Evolutionary conservation across 2,113 vertebrate genomes (phyloP).

Genomic region (Phyllostomus discolor): DNA sequence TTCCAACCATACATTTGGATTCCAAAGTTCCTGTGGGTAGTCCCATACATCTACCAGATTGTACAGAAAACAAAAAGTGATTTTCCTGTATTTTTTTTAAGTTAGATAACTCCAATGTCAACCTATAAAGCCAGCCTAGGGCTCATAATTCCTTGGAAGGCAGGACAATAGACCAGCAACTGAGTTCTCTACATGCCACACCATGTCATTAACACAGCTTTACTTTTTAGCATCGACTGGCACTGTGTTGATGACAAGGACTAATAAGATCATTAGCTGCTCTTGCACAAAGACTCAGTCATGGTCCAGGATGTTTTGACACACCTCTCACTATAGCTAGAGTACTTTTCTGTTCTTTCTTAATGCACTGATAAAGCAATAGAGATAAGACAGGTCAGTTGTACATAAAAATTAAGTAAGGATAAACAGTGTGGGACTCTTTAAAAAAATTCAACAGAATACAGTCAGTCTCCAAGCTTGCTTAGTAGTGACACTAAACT

Average conservation of each 20-base stretch:
- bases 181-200: background rate
- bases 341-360: background rate
- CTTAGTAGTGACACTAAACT: background rate
- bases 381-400: background rate
- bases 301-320: background rate
- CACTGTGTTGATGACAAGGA: background rate
- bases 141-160: background rate
- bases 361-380: background rate
- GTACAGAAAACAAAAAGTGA: background rate
- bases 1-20: background rate
- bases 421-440: background rate
- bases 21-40: background rate
- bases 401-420: background rate
- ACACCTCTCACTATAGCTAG: too few species aligned
- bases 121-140: background rate
- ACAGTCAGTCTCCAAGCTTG: background rate
- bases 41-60: background rate
- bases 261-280: background rate
- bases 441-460: constrained; percentile 14
- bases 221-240: background rate
- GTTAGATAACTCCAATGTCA: background rate
- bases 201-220: background rate
- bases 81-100: constrained; percentile 40
- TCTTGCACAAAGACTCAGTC: background rate
- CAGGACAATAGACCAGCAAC: background rate